Conservation (phyloP, 92 coral and sea anemone species). For the Palythoa caribaeorum region DNA sequence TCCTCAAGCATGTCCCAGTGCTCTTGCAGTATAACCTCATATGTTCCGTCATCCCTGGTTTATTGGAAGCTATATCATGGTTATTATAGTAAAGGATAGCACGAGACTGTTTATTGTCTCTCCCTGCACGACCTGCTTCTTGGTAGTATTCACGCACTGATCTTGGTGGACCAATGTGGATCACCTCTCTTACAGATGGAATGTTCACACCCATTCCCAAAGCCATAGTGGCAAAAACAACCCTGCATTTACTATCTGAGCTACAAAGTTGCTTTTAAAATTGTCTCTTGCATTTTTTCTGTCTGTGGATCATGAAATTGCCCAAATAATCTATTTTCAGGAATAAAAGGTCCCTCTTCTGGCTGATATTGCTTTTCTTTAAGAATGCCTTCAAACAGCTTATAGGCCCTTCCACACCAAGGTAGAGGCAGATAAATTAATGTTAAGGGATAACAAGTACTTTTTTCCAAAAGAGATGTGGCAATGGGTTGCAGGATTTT, state of each 20-base stretch:
- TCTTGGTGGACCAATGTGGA: constrained; percentile 48
- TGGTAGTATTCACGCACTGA: constrained; percentile 43
- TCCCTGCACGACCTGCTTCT: constrained; percentile 56
- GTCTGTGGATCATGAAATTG: constrained; percentile 56
- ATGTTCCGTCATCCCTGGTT: constrained; percentile 37
- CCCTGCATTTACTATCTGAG: background rate
- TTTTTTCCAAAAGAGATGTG: constrained; percentile 5
- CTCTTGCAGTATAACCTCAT: constrained; percentile 40
- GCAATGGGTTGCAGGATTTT: constrained; percentile 42
- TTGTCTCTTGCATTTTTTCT: constrained; percentile 35
- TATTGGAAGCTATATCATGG: constrained; percentile 42
- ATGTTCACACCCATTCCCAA: constrained; percentile 61
- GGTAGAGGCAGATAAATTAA: constrained; percentile 33
- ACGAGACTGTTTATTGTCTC: constrained; percentile 40
- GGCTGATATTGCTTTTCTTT: constrained; percentile 25
- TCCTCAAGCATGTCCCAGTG: constrained; percentile 27
- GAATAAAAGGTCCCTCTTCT: constrained; percentile 4
- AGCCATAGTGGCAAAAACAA: constrained; percentile 54
- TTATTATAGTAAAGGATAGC: constrained; percentile 33
- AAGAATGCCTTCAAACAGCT: constrained; percentile 34
- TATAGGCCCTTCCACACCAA: constrained; percentile 51
- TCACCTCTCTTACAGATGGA: constrained; percentile 43
- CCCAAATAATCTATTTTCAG: constrained; percentile 50
- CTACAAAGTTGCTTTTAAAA: constrained; percentile 39
- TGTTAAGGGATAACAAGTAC: constrained; percentile 18